phyloP scores from a whole-genome alignment of 2,888 invertebrate genomes.

The Sipunculus nudus region DNA sequence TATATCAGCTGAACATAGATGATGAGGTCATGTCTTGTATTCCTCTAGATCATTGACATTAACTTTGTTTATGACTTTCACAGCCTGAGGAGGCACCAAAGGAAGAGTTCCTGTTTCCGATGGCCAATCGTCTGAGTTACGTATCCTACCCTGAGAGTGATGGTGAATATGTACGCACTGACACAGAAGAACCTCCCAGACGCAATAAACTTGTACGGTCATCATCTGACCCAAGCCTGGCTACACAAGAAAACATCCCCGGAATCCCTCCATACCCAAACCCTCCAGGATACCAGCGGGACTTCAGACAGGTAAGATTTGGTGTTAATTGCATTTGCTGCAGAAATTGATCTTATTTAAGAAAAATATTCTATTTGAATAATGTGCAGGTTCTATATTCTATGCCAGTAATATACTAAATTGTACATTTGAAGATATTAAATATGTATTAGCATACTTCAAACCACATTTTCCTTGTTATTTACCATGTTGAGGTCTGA shows the following conservation, averaged over 20 bases:
- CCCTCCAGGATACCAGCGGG: conserved; percentile 85
- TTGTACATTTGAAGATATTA: too few species aligned
- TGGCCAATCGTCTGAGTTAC: conserved; percentile 86
- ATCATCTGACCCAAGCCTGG: conserved; percentile 93
- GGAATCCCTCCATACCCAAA: conserved; percentile 64
- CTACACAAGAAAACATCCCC: conserved; percentile 82
- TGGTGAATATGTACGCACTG: conserved; percentile 72
- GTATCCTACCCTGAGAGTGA: conserved; percentile 97
- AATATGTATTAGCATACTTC: too few species aligned
- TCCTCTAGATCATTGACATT: too few species aligned
- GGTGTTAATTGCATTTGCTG: neutral
- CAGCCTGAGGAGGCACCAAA: conserved; percentile 95
- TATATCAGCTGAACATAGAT: too few species aligned
- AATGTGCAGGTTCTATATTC: neutral
- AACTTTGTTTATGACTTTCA: neutral
- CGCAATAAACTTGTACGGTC: conserved; percentile 74
- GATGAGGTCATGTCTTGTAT: too few species aligned
- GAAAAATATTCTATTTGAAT: neutral
- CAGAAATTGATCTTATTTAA: neutral
- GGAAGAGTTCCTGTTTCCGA: conserved; percentile 98
- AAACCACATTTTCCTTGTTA: too few species aligned
- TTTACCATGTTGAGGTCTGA: too few species aligned
- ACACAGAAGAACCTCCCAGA: conserved; percentile 42
- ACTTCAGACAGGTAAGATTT: conserved; percentile 54
- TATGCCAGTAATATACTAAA: neutral